These are phyloP conservation scores for Eulemur rubriventer DNA, from an alignment of 2,797 vertebrate species.

Conservation along the genomic window DNA sequence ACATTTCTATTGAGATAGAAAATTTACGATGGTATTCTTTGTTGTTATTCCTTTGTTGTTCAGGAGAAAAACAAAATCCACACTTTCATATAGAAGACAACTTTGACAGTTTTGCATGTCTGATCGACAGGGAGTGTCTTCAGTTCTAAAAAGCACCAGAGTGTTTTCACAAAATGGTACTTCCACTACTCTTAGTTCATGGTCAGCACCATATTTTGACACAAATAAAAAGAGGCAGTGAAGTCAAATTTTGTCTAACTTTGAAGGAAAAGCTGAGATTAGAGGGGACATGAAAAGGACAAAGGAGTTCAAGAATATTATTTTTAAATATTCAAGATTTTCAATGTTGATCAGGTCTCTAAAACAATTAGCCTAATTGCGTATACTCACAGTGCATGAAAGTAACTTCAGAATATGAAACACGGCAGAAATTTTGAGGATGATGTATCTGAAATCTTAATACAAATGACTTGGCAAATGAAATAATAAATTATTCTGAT, in stretches of 20 bases:
- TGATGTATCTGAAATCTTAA: not conserved
- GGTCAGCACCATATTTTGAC: constrained; percentile 21
- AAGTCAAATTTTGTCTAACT: constrained; percentile 36
- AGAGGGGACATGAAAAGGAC: constrained; percentile 30
- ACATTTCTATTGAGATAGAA: not conserved
- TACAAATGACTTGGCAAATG: not conserved
- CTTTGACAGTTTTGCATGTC: not conserved
- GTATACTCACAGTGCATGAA: not conserved
- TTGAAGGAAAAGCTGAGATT: constrained; percentile 25
- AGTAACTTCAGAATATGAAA: constrained; percentile 35
- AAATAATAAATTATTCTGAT: constrained; percentile 26
- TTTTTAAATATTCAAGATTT: constrained; percentile 48
- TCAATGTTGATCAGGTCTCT: constrained; percentile 4
- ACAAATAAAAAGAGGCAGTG: not conserved
- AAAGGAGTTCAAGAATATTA: constrained; percentile 13
- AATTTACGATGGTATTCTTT: not conserved
- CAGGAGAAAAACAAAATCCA: not conserved
- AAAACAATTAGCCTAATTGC: constrained; percentile 45
- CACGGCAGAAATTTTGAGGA: not conserved
- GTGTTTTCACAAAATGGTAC: not conserved
- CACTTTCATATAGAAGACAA: not conserved
- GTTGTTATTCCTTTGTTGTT: not conserved
- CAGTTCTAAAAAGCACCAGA: not conserved
- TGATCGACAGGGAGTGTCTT: not conserved
- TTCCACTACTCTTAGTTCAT: not conserved